Evolutionary conservation across 2,888 invertebrate genomes (phyloP), one percentile per base, ranked within the genome.

Genomic region (Selenia dentaria): DNA sequence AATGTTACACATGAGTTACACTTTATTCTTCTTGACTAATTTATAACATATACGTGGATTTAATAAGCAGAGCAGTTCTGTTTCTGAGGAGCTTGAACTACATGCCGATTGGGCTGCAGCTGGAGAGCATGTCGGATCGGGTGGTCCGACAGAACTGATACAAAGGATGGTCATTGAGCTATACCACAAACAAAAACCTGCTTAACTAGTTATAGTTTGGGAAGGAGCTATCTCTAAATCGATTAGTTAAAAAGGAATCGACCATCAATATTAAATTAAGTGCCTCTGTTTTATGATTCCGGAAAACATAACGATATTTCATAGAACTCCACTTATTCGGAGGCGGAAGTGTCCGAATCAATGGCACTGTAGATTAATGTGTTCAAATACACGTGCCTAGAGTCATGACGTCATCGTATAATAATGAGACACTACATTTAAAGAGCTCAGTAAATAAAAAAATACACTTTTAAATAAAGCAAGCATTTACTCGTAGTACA

Each of bases 271-370:
- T 33, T 40, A 9, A 42, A 29, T 25, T 26, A 42, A 24, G 16
- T 29, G 14, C 6, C 8, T 13, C 10, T 16, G 28, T 34, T 29
- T 16, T 22, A 38, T 18, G 14, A 33, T 11, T 16, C 38, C 16
- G 38, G 38, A 38, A 38, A 29, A 12, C n/a, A 33, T 38, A 44
- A 33, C 26, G 32, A 44, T 33, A 38, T 38, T 44, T 38, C 44
- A 33, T 34, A 27, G 16, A 44, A 11, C 22, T 36, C 6, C 33
- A 38, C 20, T 20, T 34, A 44, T 10, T 22, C 16, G 9, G 34
- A 28, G 35, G 51, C 63, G 71, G 68, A 71, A 67, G 65, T 62
- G 56, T 47, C 47, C 51, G 40, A 57, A 53, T 51, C 53, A 54
- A 62, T 59, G 61, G 53, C 40, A 46, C 56, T 16, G 20, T 54